A percentile compares a stretch with the other conserved stretches of the same genome.
Evolutionary conservation across 2,113 vertebrate genomes (phyloP).

Genomic region (Crotophaga sulcirostris): DNA sequence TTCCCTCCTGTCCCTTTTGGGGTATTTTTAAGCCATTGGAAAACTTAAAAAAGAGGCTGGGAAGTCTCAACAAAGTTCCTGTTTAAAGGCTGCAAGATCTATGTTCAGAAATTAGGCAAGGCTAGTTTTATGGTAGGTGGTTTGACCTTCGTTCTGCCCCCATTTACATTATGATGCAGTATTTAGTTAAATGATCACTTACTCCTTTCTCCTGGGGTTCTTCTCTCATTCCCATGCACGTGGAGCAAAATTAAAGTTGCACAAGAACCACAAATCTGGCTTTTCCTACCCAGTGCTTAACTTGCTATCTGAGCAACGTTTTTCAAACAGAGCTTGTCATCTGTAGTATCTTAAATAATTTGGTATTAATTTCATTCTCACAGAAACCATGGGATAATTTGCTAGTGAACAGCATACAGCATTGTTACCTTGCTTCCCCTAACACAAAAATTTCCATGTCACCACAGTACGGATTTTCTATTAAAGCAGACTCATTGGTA

Average conservation of each 20-base stretch:
- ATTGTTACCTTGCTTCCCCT: not conserved
- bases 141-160: not conserved
- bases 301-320: not conserved
- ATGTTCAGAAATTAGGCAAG: not conserved
- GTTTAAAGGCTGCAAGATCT: not conserved
- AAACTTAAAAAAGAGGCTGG: not conserved
- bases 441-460: fast-evolving
- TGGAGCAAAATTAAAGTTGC: not conserved
- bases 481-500: not conserved
- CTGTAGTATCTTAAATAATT: not conserved
- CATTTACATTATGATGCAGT: not conserved
- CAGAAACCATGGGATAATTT: not conserved
- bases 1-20: not conserved
- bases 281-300: not conserved
- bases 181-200: slow-evolving; percentile 26
- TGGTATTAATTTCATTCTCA: not conserved
- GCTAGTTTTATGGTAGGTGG: not conserved
- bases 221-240: not conserved
- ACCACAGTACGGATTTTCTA: fast-evolving
- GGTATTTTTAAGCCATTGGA: not conserved
- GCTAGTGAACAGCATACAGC: not conserved
- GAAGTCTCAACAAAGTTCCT: not conserved
- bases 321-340: not conserved
- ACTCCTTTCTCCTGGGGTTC: slow-evolving; percentile 38
- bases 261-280: not conserved